A percentile compares a stretch with the other conserved stretches of the same genome.
Evolutionary conservation across 53 echinoderm and acorn worm genomes (phyloP).

Genomic region (Paracentrotus lividus): DNA sequence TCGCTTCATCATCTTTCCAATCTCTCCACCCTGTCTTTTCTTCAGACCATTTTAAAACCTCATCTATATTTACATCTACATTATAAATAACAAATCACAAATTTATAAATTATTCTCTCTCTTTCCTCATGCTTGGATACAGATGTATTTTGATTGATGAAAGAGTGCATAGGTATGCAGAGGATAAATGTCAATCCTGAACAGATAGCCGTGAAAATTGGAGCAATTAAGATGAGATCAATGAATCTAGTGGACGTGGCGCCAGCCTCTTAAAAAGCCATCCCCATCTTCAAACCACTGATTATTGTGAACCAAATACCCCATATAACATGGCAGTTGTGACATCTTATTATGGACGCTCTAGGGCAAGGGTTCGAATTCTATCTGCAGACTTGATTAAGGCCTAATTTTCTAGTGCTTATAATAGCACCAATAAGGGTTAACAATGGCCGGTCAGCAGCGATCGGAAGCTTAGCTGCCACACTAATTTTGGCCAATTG

Average conservation of each 20-base stretch:
- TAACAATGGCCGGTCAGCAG: conserved; percentile 9
- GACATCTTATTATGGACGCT: neutral
- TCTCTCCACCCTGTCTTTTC: neutral
- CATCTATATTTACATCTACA: neutral
- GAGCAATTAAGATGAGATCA: conserved; percentile 62
- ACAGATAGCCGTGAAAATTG: conserved; percentile 31
- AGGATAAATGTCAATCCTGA: neutral
- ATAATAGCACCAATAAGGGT: conserved; percentile 4
- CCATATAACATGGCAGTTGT: conserved; percentile 28
- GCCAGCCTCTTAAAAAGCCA: conserved; percentile 18
- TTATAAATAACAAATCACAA: neutral
- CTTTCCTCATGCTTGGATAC: neutral
- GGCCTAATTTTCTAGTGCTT: neutral
- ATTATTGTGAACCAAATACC: conserved; percentile 51
- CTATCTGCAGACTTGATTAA: conserved; percentile 10
- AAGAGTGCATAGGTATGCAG: conserved; percentile 20
- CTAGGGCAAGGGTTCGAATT: neutral
- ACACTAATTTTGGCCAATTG: conserved; percentile 12
- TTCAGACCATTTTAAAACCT: neutral
- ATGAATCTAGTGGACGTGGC: conserved; percentile 66
- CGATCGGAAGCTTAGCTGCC: neutral
- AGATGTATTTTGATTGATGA: neutral
- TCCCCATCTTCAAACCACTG: conserved; percentile 28
- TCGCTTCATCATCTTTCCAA: neutral
- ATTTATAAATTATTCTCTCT: neutral